Conservation (phyloP, 2,113 vertebrate species). For the Actenoides hombroni region DNA sequence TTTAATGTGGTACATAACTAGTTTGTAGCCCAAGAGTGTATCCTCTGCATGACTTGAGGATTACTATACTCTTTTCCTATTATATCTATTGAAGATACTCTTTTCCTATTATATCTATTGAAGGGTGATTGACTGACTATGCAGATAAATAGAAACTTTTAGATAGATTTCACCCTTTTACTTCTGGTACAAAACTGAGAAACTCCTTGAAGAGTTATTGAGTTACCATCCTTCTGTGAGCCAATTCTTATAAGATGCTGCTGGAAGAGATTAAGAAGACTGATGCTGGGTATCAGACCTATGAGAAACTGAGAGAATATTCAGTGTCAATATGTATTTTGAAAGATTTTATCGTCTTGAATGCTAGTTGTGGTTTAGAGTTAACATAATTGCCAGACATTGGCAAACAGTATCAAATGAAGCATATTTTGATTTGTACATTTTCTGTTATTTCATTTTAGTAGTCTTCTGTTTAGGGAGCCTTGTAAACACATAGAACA, state of each 20-base stretch:
- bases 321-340: background rate
- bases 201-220: background rate
- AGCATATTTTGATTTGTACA: rapidly evolving
- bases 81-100: background rate
- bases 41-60: background rate
- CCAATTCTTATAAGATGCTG: background rate
- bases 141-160: background rate
- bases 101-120: background rate
- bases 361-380: background rate
- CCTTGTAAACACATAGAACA: background rate
- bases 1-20: background rate
- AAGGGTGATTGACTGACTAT: background rate
- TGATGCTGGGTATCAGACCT: background rate
- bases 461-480: background rate
- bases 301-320: background rate
- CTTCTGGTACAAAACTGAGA: background rate
- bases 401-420: background rate
- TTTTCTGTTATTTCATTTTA: background rate
- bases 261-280: background rate
- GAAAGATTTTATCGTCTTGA: background rate
- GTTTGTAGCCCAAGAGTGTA: background rate
- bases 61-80: background rate
- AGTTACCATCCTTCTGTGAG: background rate
- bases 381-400: background rate
- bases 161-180: background rate